phyloP scores from a whole-genome alignment of 1,140 invertebrate genomes.

The Brachionus calyciflorus region DNA sequence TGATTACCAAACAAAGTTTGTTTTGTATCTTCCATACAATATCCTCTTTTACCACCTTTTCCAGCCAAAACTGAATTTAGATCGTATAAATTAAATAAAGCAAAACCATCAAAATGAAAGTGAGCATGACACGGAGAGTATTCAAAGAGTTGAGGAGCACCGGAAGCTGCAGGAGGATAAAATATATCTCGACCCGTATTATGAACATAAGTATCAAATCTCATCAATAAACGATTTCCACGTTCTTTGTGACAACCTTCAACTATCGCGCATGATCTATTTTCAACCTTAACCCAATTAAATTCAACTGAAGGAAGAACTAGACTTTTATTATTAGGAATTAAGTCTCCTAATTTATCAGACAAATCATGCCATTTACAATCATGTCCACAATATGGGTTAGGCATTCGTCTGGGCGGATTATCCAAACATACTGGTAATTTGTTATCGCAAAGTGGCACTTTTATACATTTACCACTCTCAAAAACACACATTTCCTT shows the following conservation, averaged over 20 bases:
- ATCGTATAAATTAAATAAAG: background rate
- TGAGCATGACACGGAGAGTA: background rate
- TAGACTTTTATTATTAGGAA: conserved; percentile 3
- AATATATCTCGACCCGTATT: background rate
- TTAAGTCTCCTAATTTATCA: background rate
- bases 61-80: background rate
- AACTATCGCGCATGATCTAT: conserved; percentile 1
- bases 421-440: background rate
- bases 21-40: background rate
- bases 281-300: conserved; percentile 9
- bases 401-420: background rate
- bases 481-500: conserved; percentile 27
- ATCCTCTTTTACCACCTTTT: background rate
- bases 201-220: conserved; percentile 1
- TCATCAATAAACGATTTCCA: conserved; percentile 4
- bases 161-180: background rate
- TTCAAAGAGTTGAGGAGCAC: background rate
- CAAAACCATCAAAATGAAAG: conserved; percentile 9
- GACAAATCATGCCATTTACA: conserved; percentile 1
- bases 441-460: background rate
- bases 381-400: conserved; percentile 3
- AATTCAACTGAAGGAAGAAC: background rate
- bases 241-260: conserved; percentile 18
- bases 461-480: background rate
- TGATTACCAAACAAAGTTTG: background rate